Conservation (phyloP, 2,888 invertebrate species). For the Macrosiphum euphorbiae region DNA sequence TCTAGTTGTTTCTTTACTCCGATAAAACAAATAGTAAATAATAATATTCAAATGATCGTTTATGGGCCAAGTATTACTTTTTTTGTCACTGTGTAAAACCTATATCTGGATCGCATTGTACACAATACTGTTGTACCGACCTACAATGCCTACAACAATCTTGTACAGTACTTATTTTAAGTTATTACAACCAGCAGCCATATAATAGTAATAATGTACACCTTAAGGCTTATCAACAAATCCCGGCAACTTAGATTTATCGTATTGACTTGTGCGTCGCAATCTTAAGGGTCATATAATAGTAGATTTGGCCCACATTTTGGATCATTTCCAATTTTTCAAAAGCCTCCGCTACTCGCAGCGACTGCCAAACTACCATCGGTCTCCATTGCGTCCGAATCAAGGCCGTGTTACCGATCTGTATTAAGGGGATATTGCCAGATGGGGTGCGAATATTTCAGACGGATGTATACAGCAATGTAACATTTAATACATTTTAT, state of each 20-base stretch:
- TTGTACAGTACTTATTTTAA: not conserved
- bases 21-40: not conserved
- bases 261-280: constrained; percentile 26
- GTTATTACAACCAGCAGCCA: not conserved
- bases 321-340: constrained; percentile 55
- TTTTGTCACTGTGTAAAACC: not conserved
- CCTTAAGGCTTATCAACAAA: constrained; percentile 30
- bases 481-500: not conserved
- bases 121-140: not conserved
- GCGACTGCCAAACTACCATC: constrained; percentile 32
- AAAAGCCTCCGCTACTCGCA: not conserved
- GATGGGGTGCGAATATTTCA: not conserved
- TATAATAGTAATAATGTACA: not conserved
- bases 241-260: constrained; percentile 6
- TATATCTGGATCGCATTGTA: not conserved
- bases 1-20: not conserved
- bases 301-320: constrained; percentile 53
- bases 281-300: constrained; percentile 45
- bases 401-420: not conserved
- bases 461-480: not conserved
- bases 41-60: not conserved
- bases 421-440: not conserved
- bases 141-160: not conserved
- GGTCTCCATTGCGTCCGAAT: not conserved
- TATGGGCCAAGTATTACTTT: not conserved